A percentile compares a stretch with the other conserved stretches of the same genome.
phyloP scores from a whole-genome alignment of 2,113 vertebrate species.

The Ictalurus furcatus region DNA sequence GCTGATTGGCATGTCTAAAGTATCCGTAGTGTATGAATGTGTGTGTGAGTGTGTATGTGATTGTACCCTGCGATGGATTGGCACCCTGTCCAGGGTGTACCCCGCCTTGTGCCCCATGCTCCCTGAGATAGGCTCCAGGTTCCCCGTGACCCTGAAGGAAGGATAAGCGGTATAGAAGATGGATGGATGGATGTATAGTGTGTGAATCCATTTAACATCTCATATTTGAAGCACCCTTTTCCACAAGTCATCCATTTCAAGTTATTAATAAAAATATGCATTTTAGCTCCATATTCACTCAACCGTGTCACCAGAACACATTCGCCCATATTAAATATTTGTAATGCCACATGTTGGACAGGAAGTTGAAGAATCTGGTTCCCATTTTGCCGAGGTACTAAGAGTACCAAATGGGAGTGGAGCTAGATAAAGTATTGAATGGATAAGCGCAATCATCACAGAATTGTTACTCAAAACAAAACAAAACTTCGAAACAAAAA shows the following conservation, averaged over 20 bases:
- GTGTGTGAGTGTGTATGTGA: too few relatives aligned
- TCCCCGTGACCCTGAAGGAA: too few relatives aligned
- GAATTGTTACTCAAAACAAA: not conserved
- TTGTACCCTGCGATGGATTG: too few relatives aligned
- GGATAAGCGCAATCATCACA: not conserved
- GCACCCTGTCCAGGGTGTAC: too few relatives aligned
- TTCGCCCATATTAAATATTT: not conserved
- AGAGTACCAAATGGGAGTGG: not conserved
- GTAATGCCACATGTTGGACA: not conserved
- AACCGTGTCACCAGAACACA: not conserved
- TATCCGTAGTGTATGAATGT: too few relatives aligned
- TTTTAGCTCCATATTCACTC: not conserved
- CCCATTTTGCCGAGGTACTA: not conserved
- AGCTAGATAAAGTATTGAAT: not conserved
- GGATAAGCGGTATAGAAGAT: too few relatives aligned
- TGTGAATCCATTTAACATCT: not conserved
- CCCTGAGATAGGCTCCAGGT: too few relatives aligned
- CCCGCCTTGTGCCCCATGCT: too few relatives aligned
- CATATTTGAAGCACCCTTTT: not conserved
- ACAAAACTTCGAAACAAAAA: not conserved
- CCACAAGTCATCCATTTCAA: not conserved
- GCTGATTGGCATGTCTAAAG: too few relatives aligned
- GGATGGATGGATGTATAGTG: too few relatives aligned
- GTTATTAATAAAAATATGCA: not conserved
- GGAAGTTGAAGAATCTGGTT: not conserved